A percentile compares a stretch with the other conserved stretches of the same genome.
Conservation (phyloP, 2,888 invertebrate genomes). For the Lampropteryx suffumata region DNA sequence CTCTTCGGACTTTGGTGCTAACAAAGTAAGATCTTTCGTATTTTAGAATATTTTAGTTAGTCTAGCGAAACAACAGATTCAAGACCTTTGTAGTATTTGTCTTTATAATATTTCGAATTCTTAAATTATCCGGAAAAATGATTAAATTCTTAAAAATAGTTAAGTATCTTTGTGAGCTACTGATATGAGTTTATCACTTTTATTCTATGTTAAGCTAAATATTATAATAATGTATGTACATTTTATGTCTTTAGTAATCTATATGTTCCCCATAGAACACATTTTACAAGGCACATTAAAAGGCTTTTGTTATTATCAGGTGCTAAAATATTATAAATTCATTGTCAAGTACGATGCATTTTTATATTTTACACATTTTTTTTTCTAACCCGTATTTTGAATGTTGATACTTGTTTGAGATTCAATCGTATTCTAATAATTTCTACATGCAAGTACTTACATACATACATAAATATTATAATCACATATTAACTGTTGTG, state of each 20-base stretch:
- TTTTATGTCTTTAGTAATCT: constrained; percentile 11
- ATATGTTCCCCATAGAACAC: constrained; percentile 22
- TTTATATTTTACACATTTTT: too few species aligned
- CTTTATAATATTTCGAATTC: not conserved
- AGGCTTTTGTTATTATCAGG: constrained; percentile 13
- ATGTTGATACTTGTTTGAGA: too few species aligned
- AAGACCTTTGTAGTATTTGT: not conserved
- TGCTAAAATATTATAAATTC: not conserved
- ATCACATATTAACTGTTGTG: too few species aligned
- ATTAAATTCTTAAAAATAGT: constrained; percentile 39
- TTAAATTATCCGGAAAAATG: not conserved
- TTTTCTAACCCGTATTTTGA: too few species aligned
- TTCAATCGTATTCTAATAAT: too few species aligned
- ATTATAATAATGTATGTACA: constrained; percentile 31
- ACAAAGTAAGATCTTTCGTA: too few species aligned
- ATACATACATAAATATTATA: too few species aligned
- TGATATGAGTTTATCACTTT: constrained; percentile 30
- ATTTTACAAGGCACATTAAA: constrained; percentile 28
- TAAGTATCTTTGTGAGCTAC: constrained; percentile 69
- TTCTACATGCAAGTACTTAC: too few species aligned
- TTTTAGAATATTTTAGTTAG: too few species aligned
- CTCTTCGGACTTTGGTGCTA: too few species aligned
- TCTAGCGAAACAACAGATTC: too few species aligned
- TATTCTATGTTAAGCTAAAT: constrained; percentile 21
- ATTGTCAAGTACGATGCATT: too few species aligned